Evolutionary conservation across 2,888 invertebrate genomes (phyloP).

Genomic region (Drosophila conformis): DNA sequence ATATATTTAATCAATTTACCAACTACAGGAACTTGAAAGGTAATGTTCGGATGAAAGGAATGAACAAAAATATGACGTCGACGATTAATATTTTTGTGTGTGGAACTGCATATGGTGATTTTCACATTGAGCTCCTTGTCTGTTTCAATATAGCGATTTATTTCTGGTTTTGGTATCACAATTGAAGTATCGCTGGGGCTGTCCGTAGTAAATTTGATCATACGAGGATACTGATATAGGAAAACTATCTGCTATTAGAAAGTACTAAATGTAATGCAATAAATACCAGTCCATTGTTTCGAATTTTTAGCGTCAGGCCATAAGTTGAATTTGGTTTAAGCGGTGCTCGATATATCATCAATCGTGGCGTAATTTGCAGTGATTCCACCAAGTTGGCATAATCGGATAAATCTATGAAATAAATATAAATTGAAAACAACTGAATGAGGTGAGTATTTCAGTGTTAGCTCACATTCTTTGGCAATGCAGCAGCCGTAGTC

Average conservation of each 20-base stretch:
- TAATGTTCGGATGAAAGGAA: constrained; percentile 76
- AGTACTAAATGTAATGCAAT: neutral
- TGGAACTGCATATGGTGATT: constrained; percentile 52
- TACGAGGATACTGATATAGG: constrained; percentile 65
- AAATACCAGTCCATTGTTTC: constrained; percentile 59
- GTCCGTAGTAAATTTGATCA: constrained; percentile 62
- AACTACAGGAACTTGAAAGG: constrained; percentile 78
- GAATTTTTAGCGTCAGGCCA: constrained; percentile 42
- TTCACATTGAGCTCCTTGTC: constrained; percentile 57
- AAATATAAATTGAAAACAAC: neutral
- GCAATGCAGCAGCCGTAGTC: constrained; percentile 46
- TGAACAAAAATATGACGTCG: constrained; percentile 69
- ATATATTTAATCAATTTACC: constrained; percentile 38
- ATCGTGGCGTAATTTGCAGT: constrained; percentile 57
- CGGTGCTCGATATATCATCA: constrained; percentile 47
- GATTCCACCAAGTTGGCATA: constrained; percentile 57
- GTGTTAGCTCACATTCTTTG: constrained; percentile 54
- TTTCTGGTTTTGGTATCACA: constrained; percentile 27
- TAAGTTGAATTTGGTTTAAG: constrained; percentile 48
- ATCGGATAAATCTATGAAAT: constrained; percentile 51
- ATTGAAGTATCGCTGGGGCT: constrained; percentile 63
- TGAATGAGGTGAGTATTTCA: neutral
- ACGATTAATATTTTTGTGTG: constrained; percentile 53
- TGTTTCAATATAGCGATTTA: constrained; percentile 63
- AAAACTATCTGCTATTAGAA: neutral